These are phyloP conservation scores for Tricholauxania praeusta DNA, from an alignment of 2,888 invertebrate species.

Conservation along the genomic window DNA sequence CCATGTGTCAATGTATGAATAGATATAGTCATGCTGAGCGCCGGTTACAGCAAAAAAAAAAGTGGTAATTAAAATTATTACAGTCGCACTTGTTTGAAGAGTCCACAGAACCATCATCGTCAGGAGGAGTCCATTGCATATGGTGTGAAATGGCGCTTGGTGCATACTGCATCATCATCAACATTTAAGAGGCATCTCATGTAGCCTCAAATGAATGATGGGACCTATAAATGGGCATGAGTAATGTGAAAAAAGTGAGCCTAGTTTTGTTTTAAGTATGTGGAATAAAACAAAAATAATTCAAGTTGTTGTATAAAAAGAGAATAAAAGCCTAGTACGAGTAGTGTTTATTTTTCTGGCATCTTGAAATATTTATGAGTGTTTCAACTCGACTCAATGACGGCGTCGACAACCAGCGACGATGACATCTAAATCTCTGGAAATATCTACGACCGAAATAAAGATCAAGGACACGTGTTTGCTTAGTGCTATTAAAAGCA, in stretches of 20 bases:
- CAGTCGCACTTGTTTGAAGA: slow-evolving; percentile 42
- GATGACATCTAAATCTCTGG: slow-evolving; percentile 40
- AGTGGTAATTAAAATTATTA: slow-evolving; percentile 60
- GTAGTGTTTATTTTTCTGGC: slow-evolving; percentile 37
- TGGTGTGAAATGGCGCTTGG: too few relatives aligned
- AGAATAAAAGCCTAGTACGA: slow-evolving; percentile 11
- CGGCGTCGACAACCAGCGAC: slow-evolving; percentile 31
- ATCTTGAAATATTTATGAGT: slow-evolving; percentile 52
- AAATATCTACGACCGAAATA: slow-evolving; percentile 14
- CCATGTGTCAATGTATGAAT: slow-evolving; percentile 4
- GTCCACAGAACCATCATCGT: background rate
- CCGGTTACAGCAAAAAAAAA: slow-evolving; percentile 8
- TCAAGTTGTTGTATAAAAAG: background rate
- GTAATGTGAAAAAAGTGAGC: background rate
- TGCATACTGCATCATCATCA: background rate
- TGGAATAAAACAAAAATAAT: background rate
- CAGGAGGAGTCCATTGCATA: too few relatives aligned
- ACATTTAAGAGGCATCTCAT: background rate
- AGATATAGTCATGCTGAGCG: background rate
- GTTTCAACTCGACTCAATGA: slow-evolving; percentile 46
- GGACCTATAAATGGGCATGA: too few relatives aligned
- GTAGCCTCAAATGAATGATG: background rate
- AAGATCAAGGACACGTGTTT: slow-evolving; percentile 37
- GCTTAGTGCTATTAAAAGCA: background rate
- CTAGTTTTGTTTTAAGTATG: background rate